A percentile compares a stretch with the other conserved stretches of the same genome.
Conservation (phyloP, 2,888 invertebrate genomes). For the Mycalesis mineus region DNA sequence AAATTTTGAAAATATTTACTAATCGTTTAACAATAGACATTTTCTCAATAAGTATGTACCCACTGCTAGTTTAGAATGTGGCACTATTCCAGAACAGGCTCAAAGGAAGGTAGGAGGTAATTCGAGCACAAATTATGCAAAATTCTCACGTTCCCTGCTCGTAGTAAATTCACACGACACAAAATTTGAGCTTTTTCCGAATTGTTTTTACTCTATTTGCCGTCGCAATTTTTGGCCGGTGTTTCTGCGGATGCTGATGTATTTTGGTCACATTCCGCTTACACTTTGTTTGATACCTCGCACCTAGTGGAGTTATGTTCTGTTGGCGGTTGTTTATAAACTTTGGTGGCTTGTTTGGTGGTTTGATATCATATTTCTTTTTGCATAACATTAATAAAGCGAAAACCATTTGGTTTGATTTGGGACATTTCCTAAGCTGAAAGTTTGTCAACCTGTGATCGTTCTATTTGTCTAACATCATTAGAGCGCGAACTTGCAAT, state of each 20-base stretch:
- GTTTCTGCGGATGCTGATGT: conserved; percentile 4
- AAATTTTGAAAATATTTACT: background rate
- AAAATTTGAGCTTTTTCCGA: conserved; percentile 17
- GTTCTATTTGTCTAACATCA: too few relatives aligned
- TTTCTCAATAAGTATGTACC: background rate
- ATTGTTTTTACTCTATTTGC: conserved; percentile 18
- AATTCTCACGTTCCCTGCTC: conserved; percentile 21
- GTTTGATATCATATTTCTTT: background rate
- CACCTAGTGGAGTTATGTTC: background rate
- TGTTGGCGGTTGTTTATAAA: background rate
- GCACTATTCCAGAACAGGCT: conserved; percentile 26
- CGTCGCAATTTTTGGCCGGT: conserved; percentile 4
- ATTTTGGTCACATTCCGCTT: conserved; percentile 3
- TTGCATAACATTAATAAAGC: too few relatives aligned
- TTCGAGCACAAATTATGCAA: conserved; percentile 24
- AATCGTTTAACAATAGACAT: background rate
- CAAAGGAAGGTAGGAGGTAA: conserved; percentile 25
- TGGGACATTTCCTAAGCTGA: too few relatives aligned
- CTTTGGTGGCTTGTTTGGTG: background rate
- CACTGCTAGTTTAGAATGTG: conserved; percentile 12
- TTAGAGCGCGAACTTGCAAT: too few relatives aligned
- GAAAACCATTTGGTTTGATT: too few relatives aligned
- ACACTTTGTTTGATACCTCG: background rate
- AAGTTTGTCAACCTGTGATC: too few relatives aligned
- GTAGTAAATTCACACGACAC: conserved; percentile 19